phyloP scores from a whole-genome alignment of 2,797 vertebrate species.

The Neosilurus mollespiculum region DNA sequence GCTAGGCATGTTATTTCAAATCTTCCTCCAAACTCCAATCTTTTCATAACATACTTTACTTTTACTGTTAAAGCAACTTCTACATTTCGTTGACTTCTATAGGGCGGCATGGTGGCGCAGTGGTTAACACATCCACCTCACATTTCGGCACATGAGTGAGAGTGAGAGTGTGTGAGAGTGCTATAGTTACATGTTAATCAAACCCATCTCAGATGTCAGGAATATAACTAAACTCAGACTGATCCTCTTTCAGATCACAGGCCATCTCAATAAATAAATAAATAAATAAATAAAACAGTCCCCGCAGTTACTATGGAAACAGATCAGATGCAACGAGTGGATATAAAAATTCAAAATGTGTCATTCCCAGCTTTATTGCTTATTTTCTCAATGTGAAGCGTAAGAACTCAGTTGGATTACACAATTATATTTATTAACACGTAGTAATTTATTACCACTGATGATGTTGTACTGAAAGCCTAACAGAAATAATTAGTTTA shows the following conservation, averaged over 20 bases:
- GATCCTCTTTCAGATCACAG: slow-evolving; percentile 29
- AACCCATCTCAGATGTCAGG: slow-evolving; percentile 11
- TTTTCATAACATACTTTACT: not conserved
- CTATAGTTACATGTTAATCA: not conserved
- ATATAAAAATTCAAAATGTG: slow-evolving; percentile 20
- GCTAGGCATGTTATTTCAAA: not conserved
- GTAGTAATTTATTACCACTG: not conserved
- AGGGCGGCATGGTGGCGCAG: too few species aligned
- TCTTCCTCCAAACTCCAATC: too few species aligned
- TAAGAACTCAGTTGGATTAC: not conserved
- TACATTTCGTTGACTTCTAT: not conserved
- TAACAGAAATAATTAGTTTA: not conserved
- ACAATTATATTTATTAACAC: not conserved
- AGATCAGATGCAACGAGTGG: slow-evolving; percentile 40
- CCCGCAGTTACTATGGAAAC: slow-evolving; percentile 52
- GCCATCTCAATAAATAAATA: slow-evolving; percentile 42
- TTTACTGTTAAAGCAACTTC: not conserved
- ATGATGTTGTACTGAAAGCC: not conserved
- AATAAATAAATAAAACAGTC: not conserved
- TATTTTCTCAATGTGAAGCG: slow-evolving; percentile 1
- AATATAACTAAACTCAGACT: slow-evolving; percentile 27
- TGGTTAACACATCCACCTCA: too few species aligned
- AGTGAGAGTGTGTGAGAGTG: too few species aligned
- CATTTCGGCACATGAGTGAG: too few species aligned
- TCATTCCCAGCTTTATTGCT: slow-evolving; percentile 15